A percentile compares a stretch with the other conserved stretches of the same genome.
Conservation (phyloP, 2,888 invertebrate genomes). For the Amiota mariae region DNA sequence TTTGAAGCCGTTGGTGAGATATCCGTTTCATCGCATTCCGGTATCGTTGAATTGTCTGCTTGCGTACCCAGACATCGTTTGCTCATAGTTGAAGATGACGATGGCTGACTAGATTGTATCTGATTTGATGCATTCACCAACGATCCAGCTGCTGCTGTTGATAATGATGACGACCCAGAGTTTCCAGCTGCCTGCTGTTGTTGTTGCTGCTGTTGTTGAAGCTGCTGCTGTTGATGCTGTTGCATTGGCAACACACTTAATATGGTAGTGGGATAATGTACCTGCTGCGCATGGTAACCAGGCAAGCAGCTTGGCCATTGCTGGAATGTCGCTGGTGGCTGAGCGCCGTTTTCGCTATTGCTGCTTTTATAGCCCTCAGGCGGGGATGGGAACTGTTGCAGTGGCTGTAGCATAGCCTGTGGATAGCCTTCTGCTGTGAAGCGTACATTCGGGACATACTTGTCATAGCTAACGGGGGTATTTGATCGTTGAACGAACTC, state of each 20-base stretch:
- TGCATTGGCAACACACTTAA: conserved; percentile 50
- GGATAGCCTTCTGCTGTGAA: conserved; percentile 89
- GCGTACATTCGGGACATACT: conserved; percentile 77
- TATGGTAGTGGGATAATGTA: conserved; percentile 63
- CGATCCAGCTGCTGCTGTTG: conserved; percentile 33
- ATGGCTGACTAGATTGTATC: conserved; percentile 6
- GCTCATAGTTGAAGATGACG: conserved; percentile 37
- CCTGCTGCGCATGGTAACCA: conserved; percentile 72
- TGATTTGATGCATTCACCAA: not conserved
- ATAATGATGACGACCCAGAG: conserved; percentile 41
- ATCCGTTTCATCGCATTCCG: conserved; percentile 72
- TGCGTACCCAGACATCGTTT: conserved; percentile 79
- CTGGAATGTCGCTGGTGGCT: conserved; percentile 65
- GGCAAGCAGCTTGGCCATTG: conserved; percentile 77
- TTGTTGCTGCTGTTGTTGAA: conserved; percentile 31
- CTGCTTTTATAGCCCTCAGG: conserved; percentile 80
- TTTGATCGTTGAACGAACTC: conserved; percentile 77
- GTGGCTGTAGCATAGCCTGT: conserved; percentile 67
- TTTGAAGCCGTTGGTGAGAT: conserved; percentile 60
- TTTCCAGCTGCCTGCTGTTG: not conserved
- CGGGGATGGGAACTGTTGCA: conserved; percentile 78
- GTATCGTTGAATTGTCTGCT: conserved; percentile 73
- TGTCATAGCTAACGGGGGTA: conserved; percentile 75
- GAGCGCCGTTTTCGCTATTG: conserved; percentile 41
- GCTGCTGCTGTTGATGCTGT: conserved; percentile 23